A percentile compares a stretch with the other conserved stretches of the same genome.
phyloP scores from a whole-genome alignment of 2,113 vertebrate species.

The Hyla sarda region DNA sequence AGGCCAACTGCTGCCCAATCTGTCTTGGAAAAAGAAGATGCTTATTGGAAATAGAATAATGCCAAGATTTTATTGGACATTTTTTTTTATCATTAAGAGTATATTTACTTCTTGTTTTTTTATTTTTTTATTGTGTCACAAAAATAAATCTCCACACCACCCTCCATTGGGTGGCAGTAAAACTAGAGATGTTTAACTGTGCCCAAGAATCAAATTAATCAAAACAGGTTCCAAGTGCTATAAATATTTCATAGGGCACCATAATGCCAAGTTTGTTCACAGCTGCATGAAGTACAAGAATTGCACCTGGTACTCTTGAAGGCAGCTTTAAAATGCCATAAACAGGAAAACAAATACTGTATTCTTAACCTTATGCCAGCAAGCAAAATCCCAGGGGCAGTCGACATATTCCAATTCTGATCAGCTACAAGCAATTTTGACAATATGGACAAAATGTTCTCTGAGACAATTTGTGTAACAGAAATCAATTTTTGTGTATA shows the following conservation, averaged over 20 bases:
- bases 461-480: constrained; percentile 32
- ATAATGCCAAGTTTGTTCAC: constrained; percentile 42
- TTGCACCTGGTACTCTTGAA: constrained; percentile 51
- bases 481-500: constrained; percentile 39
- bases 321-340: constrained; percentile 42
- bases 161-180: constrained; percentile 31
- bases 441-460: constrained; percentile 46
- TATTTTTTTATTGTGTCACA: background rate
- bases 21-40: too few species aligned
- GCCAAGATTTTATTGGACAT: too few species aligned
- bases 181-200: background rate
- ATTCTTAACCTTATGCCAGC: constrained; percentile 38
- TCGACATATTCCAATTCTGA: constrained; percentile 41
- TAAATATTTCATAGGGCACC: constrained; percentile 47
- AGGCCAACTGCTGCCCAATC: background rate
- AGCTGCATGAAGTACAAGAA: constrained; percentile 45
- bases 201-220: constrained; percentile 15
- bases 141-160: background rate
- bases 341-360: constrained; percentile 51
- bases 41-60: too few species aligned
- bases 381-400: constrained; percentile 4
- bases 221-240: constrained; percentile 34
- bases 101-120: too few species aligned
- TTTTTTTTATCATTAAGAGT: too few species aligned
- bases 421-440: constrained; percentile 38